Percentiles rank a stretch among this genome's conserved stretches.
These are phyloP conservation scores for Trichonephila inaurata DNA, from an alignment of 1,140 invertebrate species.

Conservation along the genomic window DNA sequence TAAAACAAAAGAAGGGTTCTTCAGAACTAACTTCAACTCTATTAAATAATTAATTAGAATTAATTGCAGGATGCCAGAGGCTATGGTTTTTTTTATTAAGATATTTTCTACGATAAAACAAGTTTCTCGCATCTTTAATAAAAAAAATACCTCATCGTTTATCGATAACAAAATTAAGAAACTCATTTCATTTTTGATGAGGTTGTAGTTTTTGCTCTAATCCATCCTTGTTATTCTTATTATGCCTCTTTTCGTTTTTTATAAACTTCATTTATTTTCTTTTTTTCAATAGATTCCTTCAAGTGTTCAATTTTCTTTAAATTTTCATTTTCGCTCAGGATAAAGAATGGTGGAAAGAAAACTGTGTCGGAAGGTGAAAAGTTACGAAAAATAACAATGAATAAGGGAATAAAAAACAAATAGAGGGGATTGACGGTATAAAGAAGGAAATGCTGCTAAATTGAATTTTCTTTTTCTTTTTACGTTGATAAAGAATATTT, in stretches of 20 bases:
- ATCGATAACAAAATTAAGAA: neutral
- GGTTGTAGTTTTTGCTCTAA: neutral
- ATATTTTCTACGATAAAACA: too few species aligned
- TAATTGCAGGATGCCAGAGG: too few species aligned
- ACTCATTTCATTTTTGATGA: neutral
- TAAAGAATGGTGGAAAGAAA: neutral
- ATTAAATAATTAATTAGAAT: too few species aligned
- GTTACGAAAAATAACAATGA: constrained; percentile 20
- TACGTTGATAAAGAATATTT: neutral
- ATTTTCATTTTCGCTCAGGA: neutral
- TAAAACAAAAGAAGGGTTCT: too few species aligned
- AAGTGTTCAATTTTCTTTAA: constrained; percentile 17
- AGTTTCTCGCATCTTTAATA: neutral
- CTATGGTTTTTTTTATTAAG: too few species aligned
- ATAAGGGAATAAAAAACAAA: constrained; percentile 11
- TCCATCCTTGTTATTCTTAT: neutral
- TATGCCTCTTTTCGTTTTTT: neutral
- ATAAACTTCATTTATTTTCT: neutral
- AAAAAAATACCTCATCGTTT: neutral
- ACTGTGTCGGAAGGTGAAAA: constrained; percentile 25
- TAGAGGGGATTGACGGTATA: neutral
- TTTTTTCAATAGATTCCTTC: neutral
- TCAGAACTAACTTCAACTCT: too few species aligned
- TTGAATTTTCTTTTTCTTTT: constrained; percentile 7
- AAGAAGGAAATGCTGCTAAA: neutral